Evolutionary conservation across 2,113 vertebrate species (phyloP).

Genomic region (Poicephalus gulielmi): DNA sequence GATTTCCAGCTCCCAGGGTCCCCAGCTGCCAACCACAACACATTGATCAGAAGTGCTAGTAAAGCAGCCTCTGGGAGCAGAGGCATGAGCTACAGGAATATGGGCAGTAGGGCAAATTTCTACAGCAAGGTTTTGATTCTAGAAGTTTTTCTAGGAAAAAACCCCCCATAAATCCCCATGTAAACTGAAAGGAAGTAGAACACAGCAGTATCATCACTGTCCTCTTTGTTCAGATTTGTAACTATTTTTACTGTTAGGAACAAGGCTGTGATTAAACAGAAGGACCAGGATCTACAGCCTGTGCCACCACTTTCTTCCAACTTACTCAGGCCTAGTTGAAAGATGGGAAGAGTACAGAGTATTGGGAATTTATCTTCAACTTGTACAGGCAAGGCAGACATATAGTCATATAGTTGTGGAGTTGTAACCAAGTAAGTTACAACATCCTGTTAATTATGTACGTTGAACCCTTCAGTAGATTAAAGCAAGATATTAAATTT

Average conservation of each 20-base stretch:
- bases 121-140: neutral
- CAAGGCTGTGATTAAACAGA: neutral
- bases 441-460: neutral
- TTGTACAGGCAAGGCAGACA: neutral
- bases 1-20: slow-evolving; percentile 95
- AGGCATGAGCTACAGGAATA: fast-evolving
- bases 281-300: neutral
- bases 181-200: neutral
- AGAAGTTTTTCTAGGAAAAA: neutral
- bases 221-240: neutral
- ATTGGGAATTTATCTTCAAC: neutral
- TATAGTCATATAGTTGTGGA: neutral
- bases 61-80: neutral
- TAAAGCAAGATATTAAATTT: neutral
- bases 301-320: neutral
- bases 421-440: neutral
- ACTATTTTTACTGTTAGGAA: neutral
- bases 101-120: neutral
- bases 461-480: neutral
- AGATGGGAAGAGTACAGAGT: neutral
- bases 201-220: neutral
- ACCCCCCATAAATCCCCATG: neutral
- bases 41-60: neutral
- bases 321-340: neutral
- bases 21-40: slow-evolving; percentile 82